Conservation (phyloP, 2,797 vertebrate species). For the Luscinia luscinia region DNA sequence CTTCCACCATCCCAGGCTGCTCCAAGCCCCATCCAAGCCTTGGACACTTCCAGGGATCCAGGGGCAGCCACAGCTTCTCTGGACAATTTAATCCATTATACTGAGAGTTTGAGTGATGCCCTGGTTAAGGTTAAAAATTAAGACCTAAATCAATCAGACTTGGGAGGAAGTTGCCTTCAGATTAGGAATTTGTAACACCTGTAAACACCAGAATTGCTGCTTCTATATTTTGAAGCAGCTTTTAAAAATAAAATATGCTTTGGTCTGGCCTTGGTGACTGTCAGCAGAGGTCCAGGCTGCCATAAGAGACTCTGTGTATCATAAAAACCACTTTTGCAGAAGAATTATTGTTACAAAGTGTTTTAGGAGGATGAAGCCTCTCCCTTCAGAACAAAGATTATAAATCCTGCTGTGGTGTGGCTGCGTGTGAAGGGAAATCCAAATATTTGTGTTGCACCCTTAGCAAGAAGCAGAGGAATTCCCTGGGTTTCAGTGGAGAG, state of each 20-base stretch:
- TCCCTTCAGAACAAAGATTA: neutral
- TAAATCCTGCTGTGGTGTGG: neutral
- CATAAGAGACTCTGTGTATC: neutral
- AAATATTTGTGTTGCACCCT: neutral
- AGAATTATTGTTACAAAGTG: conserved; percentile 14
- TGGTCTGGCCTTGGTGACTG: neutral
- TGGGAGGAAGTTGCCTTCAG: neutral
- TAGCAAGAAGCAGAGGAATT: neutral
- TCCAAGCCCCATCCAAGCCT: neutral
- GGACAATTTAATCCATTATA: neutral
- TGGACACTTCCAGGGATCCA: neutral
- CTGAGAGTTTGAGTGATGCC: neutral
- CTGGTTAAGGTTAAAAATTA: neutral
- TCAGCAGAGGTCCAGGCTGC: neutral
- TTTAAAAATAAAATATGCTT: neutral
- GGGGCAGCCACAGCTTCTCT: neutral
- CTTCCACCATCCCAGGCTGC: neutral
- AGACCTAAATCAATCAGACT: neutral
- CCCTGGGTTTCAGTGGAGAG: neutral
- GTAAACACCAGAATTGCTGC: conserved; percentile 9
- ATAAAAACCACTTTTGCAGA: neutral
- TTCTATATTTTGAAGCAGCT: neutral
- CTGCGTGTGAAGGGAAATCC: neutral
- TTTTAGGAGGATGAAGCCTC: neutral
- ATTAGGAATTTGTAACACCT: neutral